Base-by-base conservation (phyloP, 2,797 vertebrate species). In the Delichon dasypus region DNA sequence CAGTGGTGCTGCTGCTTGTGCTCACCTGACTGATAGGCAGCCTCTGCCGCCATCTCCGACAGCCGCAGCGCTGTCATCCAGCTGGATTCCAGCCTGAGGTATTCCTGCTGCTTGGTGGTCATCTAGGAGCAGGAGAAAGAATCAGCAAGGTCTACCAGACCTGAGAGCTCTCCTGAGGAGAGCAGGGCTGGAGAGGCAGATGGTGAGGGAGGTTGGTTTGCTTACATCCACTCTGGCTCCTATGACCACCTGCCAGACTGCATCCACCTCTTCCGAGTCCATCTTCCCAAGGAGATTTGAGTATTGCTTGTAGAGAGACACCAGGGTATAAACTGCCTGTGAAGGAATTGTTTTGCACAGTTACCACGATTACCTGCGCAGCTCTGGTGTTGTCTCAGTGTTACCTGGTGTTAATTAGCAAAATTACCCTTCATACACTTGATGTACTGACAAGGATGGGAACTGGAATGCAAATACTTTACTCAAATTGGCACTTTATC, bases 231-330 rank as follows among this genome's bases (percentile, higher is more conserved):
- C 98, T 95, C 99, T 98, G 96, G 99, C 99, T 90, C 98, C 97
- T 94, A 99, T 98, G 90, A 99, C 99, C 97, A 99, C 98, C 96
- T 99, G 99, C 99, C 99, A 99, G 72, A 99, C 97, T 4, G 98
- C 97, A 89, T 99, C 98, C 94, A 99, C 98, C 90, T 99, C 98
- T 51, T 98, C 97, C 2, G 98, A 97, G 68, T 98, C 98, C 94
- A 99, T 98, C 54, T 98, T 99, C 88, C 98, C 99, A 55, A 99
- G 96, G 34, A 99, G 98, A 25, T 93, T 97, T 51, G 99, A 93
- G 50, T 99, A 99, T 61, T 97, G 98, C 95, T 97, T 98, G 96
- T 99, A 99, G 78, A 99, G 98, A 61, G 98, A 98, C 68, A 98
- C 97, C 85, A 99, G 98, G 7, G 98, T 99, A 82, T 99, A 98